Evolutionary conservation across 2,888 invertebrate genomes (phyloP), one percentile per base, ranked within the genome.

Genomic region (Drosophila meridionalis): DNA sequence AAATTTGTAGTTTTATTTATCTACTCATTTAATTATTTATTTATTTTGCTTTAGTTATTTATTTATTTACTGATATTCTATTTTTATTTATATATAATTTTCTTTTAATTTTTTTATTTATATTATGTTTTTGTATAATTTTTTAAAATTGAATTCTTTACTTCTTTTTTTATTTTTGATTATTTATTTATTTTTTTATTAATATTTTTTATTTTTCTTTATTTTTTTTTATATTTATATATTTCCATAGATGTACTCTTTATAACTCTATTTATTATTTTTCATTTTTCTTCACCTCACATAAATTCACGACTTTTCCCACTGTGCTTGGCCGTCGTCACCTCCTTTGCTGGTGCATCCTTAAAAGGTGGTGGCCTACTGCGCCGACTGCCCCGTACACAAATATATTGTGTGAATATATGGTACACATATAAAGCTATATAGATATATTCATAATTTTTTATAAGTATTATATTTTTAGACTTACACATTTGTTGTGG

Each of bases 341-440:
- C 71, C 84, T 74, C 71, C 62, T 71, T 66, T 58, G 73, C 64
- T 77, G 85, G 69, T 82, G 91, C 89, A 91, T 91, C 91, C 92
- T 91, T 92, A 91, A 92, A 91, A 91, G 91, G 91, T 91, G 91
- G 81, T 87, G 86, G 85, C 86, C 86, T 73, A 80, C 72, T 89
- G 69, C 71, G 76, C 65, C 70, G 73, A 57, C 75, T 69, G 82
- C 47, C 60, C 65, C 70, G 65, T 59, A 64, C 74, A 68, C 80
- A 66, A 74, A 58, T 38, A 61, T 61, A 68, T 40, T 38, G 36
- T 34, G 38, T 26, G 9, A 20, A 43, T 43, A 43, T 53, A 12
- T 34, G 34, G 69, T 43, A 63, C 57, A 50, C 61, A 48, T 65
- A 38, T 66, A 14, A 47, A 3, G 28, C 47, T 47, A 43, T 62